Percentiles rank a stretch among this genome's conserved stretches.
phyloP scores from a whole-genome alignment of 2,797 vertebrate genomes.

The Rhynchotus rufescens region DNA sequence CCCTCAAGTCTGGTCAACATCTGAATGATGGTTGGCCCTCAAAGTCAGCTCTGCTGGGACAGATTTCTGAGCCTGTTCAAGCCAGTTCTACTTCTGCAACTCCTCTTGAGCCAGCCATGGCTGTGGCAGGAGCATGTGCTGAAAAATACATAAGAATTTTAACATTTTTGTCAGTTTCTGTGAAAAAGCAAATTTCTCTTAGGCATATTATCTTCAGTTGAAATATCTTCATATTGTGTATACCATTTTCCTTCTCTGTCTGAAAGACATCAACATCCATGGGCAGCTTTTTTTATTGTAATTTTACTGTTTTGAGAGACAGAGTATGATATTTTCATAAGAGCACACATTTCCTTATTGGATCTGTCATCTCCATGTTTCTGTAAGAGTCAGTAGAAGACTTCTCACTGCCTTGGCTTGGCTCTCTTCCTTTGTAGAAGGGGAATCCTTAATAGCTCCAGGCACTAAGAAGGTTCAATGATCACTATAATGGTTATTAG shows the following conservation, averaged over 20 bases:
- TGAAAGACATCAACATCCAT: neutral
- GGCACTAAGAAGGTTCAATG: neutral
- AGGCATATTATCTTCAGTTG: neutral
- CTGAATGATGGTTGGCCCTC: neutral
- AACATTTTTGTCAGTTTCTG: neutral
- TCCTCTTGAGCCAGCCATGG: neutral
- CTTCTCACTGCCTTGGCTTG: neutral
- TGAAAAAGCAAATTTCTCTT: neutral
- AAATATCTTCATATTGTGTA: neutral
- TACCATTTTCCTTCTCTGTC: neutral
- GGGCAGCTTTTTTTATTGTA: neutral
- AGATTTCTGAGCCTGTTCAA: neutral
- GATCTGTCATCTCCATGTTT: accelerated
- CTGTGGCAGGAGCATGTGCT: neutral
- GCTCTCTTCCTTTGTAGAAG: neutral
- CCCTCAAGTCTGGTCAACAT: neutral
- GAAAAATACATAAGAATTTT: neutral
- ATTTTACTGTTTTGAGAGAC: neutral
- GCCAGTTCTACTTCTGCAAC: neutral
- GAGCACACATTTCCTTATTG: neutral
- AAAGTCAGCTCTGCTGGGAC: neutral
- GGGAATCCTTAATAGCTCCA: neutral
- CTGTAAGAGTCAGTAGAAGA: neutral
- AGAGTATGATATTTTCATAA: neutral
- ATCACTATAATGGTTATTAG: neutral